These are phyloP conservation scores for Psophia crepitans DNA, from an alignment of 2,113 vertebrate genomes.

Conservation along the genomic window DNA sequence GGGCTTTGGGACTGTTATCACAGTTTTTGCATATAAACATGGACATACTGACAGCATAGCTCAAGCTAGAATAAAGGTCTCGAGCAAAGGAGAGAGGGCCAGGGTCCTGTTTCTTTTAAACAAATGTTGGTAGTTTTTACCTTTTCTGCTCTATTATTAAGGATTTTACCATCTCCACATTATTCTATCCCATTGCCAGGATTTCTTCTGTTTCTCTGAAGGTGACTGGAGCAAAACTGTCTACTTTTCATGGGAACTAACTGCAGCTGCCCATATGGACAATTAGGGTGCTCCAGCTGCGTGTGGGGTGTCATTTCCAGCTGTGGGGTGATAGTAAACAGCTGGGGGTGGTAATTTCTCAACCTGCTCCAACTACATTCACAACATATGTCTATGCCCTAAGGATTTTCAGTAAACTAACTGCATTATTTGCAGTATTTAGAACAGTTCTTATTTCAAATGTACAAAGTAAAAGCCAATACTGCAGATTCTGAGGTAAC, in stretches of 20 bases:
- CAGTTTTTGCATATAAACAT: background rate
- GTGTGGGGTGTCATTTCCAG: background rate
- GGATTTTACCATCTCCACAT: background rate
- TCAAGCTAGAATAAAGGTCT: background rate
- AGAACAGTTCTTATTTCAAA: constrained; percentile 9
- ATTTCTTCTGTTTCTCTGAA: background rate
- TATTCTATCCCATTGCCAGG: background rate
- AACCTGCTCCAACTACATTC: background rate
- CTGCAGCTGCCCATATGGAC: background rate
- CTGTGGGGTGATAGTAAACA: background rate
- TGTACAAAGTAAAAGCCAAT: background rate
- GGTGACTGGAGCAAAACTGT: background rate
- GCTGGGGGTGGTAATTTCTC: background rate
- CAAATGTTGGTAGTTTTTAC: background rate
- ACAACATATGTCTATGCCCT: background rate
- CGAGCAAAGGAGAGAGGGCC: background rate
- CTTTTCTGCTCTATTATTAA: background rate
- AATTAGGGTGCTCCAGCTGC: constrained; percentile 6
- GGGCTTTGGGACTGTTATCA: background rate
- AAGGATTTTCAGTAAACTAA: constrained; percentile 15
- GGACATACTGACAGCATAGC: background rate
- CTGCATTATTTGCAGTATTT: background rate
- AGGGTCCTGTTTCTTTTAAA: background rate
- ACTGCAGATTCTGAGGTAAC: background rate
- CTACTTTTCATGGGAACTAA: background rate